Conservation (phyloP, 1,140 invertebrate genomes). For the Caenorhabditis latens region DNA sequence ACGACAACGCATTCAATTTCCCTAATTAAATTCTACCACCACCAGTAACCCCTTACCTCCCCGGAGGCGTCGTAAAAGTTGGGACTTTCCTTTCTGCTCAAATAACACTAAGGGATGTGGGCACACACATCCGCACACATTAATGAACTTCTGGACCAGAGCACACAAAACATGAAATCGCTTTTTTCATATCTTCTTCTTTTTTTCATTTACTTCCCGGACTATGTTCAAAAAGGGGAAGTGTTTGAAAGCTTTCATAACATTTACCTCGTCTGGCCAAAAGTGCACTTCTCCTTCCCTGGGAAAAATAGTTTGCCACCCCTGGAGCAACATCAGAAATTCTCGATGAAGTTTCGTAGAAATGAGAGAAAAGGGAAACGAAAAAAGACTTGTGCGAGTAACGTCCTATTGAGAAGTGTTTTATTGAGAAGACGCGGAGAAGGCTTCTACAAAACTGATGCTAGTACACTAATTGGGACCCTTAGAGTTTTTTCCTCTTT, state of each 20-base stretch:
- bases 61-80: conserved; percentile 55
- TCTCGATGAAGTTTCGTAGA: conserved; percentile 38
- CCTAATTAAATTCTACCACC: conserved; percentile 49
- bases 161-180: neutral
- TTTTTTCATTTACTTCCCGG: neutral
- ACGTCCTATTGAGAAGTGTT: conserved; percentile 24
- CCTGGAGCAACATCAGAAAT: conserved; percentile 40
- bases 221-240: neutral
- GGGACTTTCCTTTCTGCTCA: neutral
- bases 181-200: neutral
- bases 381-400: neutral
- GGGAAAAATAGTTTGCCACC: neutral
- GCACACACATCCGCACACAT: conserved; percentile 42
- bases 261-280: neutral
- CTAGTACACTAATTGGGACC: conserved; percentile 42
- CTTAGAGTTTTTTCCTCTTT: conserved; percentile 9
- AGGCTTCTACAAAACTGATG: conserved; percentile 3
- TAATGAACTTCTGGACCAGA: conserved; percentile 38
- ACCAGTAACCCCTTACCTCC: conserved; percentile 40
- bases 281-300: neutral
- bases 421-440: conserved; percentile 30
- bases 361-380: neutral
- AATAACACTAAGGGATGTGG: neutral
- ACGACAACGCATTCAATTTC: conserved; percentile 18
- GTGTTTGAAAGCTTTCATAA: neutral